Evolutionary conservation across 2,113 vertebrate species (phyloP).

Genomic region (Crotalus viridis): DNA sequence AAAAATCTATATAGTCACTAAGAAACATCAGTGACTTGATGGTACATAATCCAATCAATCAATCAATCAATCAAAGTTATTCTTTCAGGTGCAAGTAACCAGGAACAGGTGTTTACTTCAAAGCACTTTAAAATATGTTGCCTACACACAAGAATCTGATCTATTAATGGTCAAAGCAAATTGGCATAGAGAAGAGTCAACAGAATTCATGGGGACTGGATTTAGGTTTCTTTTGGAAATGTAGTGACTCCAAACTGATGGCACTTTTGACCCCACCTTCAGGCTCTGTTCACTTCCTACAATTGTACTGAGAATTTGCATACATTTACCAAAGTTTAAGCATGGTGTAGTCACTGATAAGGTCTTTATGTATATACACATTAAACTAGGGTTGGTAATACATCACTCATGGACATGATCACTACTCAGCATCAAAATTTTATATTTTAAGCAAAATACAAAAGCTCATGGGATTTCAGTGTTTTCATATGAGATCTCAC

Average conservation of each 20-base stretch:
- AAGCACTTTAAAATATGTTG: neutral
- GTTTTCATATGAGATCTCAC: neutral
- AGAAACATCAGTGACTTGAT: neutral
- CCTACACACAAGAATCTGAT: neutral
- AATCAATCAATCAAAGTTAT: neutral
- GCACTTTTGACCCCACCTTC: neutral
- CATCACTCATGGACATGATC: neutral
- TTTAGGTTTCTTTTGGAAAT: no score
- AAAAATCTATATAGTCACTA: neutral
- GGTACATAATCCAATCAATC: neutral
- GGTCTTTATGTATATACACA: neutral
- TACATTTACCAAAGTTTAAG: neutral
- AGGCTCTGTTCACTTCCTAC: neutral
- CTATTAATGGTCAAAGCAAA: neutral
- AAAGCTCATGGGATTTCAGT: neutral
- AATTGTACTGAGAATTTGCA: neutral
- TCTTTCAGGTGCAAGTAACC: no score
- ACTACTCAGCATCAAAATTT: neutral
- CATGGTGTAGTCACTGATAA: neutral
- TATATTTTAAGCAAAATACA: neutral
- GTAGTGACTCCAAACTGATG: neutral
- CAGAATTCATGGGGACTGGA: neutral
- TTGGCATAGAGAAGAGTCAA: neutral
- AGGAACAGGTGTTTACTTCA: neutral
- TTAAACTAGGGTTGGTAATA: neutral